These are phyloP conservation scores for Chiloscyllium punctatum DNA, from an alignment of 2,797 vertebrate genomes.

Conservation along the genomic window DNA sequence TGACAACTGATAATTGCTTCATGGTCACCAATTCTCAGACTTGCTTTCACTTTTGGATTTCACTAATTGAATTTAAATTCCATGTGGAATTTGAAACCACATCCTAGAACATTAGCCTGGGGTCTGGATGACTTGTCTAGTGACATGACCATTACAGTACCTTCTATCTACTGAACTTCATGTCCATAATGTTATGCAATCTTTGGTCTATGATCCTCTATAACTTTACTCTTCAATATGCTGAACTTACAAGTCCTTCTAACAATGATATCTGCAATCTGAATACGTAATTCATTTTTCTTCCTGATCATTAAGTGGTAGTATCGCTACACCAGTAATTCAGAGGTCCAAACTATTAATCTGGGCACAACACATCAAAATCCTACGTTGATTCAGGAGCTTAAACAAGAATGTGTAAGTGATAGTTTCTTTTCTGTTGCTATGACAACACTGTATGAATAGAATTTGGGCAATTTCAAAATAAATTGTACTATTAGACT, in stretches of 20 bases:
- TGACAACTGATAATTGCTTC: too few species aligned
- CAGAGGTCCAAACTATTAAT: too few species aligned
- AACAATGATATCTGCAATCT: background rate
- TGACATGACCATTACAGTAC: too few species aligned
- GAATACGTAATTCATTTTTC: background rate
- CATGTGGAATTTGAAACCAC: too few species aligned
- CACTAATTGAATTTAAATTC: too few species aligned
- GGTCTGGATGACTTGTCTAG: too few species aligned
- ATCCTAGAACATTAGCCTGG: too few species aligned
- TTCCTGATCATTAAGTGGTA: background rate
- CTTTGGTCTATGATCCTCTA: background rate
- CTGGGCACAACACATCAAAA: background rate
- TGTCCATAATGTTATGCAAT: background rate
- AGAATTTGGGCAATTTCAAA: background rate
- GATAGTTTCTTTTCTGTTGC: background rate
- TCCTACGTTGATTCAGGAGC: background rate
- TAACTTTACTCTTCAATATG: background rate
- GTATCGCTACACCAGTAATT: too few species aligned
- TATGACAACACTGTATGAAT: background rate
- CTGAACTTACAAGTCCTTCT: background rate
- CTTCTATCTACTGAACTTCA: too few species aligned
- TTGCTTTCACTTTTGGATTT: too few species aligned
- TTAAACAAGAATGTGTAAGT: background rate
- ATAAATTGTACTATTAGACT: background rate
- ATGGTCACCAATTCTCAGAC: too few species aligned